These are phyloP conservation scores for Ochropacha duplaris DNA, from an alignment of 2,888 invertebrate species.

Conservation along the genomic window DNA sequence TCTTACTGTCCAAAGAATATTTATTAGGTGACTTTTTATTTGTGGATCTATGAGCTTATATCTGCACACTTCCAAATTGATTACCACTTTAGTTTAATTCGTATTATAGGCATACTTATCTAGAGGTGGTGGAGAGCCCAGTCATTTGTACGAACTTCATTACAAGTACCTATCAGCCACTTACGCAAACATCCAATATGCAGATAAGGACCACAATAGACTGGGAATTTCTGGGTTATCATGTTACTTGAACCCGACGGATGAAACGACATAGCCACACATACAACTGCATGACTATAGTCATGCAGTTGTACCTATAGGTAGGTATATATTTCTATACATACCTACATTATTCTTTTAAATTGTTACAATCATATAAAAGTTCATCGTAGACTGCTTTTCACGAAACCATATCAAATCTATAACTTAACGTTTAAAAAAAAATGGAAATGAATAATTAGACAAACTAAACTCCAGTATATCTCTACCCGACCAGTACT, in stretches of 20 bases:
- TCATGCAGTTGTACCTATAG: too few relatives aligned
- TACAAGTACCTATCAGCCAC: too few relatives aligned
- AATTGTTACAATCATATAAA: too few relatives aligned
- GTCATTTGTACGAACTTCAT: background rate
- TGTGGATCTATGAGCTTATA: background rate
- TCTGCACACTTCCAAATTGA: background rate
- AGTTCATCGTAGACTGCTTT: too few relatives aligned
- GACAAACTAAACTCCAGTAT: background rate
- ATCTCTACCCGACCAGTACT: background rate
- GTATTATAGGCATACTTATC: too few relatives aligned
- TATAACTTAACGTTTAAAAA: too few relatives aligned
- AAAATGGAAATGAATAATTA: background rate
- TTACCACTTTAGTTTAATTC: background rate
- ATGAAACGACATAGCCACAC: background rate
- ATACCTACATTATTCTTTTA: too few relatives aligned
- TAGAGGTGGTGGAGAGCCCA: background rate
- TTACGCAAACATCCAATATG: background rate
- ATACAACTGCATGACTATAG: background rate
- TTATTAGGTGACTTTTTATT: background rate
- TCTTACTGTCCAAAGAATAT: background rate
- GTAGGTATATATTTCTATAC: too few relatives aligned
- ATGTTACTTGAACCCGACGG: background rate
- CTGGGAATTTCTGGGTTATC: background rate
- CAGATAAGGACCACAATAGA: background rate
- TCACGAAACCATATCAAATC: too few relatives aligned